phyloP scores from a whole-genome alignment of 2,113 vertebrate genomes.

The Barnardius zonarius region DNA sequence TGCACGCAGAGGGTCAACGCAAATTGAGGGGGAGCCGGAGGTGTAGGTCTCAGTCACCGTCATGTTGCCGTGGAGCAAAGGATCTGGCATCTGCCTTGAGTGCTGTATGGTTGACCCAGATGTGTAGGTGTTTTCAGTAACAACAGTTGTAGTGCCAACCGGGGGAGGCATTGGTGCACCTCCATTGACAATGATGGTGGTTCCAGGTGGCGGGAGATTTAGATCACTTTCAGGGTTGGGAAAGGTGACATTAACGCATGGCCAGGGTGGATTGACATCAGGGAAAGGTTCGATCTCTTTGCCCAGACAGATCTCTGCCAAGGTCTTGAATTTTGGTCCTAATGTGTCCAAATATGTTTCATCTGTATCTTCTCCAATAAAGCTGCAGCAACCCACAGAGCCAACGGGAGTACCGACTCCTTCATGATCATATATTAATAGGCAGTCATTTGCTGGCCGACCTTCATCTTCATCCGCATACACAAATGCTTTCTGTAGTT shows the following conservation, averaged over 20 bases:
- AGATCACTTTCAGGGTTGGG: conserved; percentile 63
- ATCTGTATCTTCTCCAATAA: conserved; percentile 83
- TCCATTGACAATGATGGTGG: conserved; percentile 72
- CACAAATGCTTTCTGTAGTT: conserved; percentile 82
- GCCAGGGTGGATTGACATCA: conserved; percentile 64
- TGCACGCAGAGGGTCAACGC: conserved; percentile 68
- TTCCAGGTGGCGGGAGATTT: conserved; percentile 72
- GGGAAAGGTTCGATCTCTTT: conserved; percentile 76
- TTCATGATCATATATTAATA: conserved; percentile 83
- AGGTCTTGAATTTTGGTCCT: conserved; percentile 88
- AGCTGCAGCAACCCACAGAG: conserved; percentile 89
- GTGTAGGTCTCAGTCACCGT: conserved; percentile 79
- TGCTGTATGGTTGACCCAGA: conserved; percentile 69
- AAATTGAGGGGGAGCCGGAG: conserved; percentile 54
- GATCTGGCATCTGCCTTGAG: conserved; percentile 61
- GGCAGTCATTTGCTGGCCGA: conserved; percentile 74
- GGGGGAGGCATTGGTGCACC: conserved; percentile 62
- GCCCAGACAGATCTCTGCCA: conserved; percentile 88
- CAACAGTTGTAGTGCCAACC: conserved; percentile 11
- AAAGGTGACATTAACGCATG: conserved; percentile 45
- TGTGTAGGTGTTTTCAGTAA: conserved; percentile 66
- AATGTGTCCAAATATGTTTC: conserved; percentile 87
- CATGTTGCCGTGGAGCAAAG: conserved; percentile 70
- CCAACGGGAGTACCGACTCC: conserved; percentile 79
- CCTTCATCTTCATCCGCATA: conserved; percentile 76